phyloP scores from a whole-genome alignment of 1,140 invertebrate species.

The Drosophila takahashii region DNA sequence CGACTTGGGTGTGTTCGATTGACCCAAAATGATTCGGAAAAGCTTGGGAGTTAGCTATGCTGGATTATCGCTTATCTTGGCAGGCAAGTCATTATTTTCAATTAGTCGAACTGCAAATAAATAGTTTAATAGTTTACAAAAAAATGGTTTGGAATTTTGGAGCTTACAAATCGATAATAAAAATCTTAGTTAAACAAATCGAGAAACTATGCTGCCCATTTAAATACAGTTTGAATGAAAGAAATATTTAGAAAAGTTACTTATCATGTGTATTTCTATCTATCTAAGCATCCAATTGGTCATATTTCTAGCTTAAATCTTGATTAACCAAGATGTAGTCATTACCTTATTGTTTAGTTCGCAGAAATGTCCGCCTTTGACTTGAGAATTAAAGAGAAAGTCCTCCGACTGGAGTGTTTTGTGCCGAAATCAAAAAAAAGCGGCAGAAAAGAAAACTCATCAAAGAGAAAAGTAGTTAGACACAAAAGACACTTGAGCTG shows the following conservation, averaged over 20 bases:
- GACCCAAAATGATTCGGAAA: not conserved
- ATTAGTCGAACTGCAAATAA: not conserved
- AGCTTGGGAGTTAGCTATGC: not conserved
- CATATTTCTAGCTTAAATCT: slow-evolving; percentile 27
- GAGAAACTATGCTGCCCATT: too few relatives aligned
- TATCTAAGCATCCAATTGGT: not conserved
- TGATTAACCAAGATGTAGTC: slow-evolving; percentile 29
- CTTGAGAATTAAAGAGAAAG: slow-evolving; percentile 59
- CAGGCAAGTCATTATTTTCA: not conserved
- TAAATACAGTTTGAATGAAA: too few relatives aligned
- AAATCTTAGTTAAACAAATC: too few relatives aligned
- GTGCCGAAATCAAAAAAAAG: slow-evolving; percentile 31
- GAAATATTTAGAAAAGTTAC: too few relatives aligned
- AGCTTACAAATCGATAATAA: not conserved
- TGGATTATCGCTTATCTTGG: not conserved
- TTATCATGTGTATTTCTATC: too few relatives aligned
- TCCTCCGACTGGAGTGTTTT: slow-evolving; percentile 41
- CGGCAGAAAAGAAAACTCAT: slow-evolving; percentile 68
- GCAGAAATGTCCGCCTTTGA: not conserved
- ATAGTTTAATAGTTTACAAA: not conserved
- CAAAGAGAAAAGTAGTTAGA: slow-evolving; percentile 74
- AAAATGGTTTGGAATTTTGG: not conserved
- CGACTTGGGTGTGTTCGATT: slow-evolving; percentile 25
- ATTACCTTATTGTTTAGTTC: slow-evolving; percentile 27
- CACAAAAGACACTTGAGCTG: slow-evolving; percentile 56